Percentiles rank a stretch among this genome's conserved stretches.
Conservation (phyloP, 1,140 invertebrate genomes). For the Laodelphax striatellus region DNA sequence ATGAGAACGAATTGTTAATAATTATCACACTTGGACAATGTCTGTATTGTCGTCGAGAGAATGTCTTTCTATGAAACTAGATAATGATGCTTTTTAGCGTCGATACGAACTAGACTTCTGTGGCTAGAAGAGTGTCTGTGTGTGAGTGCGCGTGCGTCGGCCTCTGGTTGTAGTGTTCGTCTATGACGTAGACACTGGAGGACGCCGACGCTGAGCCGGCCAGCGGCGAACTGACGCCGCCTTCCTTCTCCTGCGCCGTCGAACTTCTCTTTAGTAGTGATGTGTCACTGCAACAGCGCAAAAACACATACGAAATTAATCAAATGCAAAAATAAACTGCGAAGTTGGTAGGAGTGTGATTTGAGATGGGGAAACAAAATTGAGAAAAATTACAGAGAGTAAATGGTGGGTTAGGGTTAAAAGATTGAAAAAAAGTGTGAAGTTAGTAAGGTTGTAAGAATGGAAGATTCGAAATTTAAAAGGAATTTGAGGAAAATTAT, state of each 20-base stretch:
- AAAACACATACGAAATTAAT: background rate
- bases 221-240: conserved; percentile 20
- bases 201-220: conserved; percentile 7
- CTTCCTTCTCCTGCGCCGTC: conserved; percentile 31
- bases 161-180: conserved; percentile 39
- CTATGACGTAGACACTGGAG: conserved; percentile 44
- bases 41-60: conserved; percentile 11
- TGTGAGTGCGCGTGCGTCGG: conserved; percentile 23
- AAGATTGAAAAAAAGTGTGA: no score
- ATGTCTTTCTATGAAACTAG: conserved; percentile 10
- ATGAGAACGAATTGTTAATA: conserved; percentile 20
- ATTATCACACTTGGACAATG: conserved; percentile 25
- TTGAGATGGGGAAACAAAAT: no score
- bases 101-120: conserved; percentile 41
- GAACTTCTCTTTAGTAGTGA: conserved; percentile 33
- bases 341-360: no score
- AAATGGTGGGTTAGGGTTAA: no score
- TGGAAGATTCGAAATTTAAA: no score
- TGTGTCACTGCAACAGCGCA: conserved; percentile 32
- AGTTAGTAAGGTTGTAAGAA: no score
- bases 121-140: conserved; percentile 40
- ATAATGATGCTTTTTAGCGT: background rate
- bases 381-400: no score
- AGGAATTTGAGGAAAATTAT: no score
- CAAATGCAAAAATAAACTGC: no score